Percentiles rank a stretch among this genome's conserved stretches.
phyloP scores from a whole-genome alignment of 2,797 vertebrate species.

The Muscicapa comitata region DNA sequence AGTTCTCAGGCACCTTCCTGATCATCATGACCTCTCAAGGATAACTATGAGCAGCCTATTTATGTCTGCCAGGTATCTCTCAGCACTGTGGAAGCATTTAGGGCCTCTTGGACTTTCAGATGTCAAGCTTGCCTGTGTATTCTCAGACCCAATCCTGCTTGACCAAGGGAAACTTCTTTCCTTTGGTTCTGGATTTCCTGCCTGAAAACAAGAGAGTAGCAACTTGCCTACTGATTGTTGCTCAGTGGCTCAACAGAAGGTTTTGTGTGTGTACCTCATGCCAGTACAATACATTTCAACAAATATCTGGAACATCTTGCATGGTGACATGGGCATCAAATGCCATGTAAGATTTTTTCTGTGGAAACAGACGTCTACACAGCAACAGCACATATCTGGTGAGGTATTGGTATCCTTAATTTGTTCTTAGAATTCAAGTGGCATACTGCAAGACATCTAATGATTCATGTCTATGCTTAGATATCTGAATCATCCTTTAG shows the following conservation, averaged over 20 bases:
- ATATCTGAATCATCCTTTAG: background rate
- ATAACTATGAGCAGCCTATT: background rate
- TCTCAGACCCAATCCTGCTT: background rate
- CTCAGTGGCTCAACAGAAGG: background rate
- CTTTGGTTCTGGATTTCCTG: background rate
- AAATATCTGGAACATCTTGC: fast-evolving
- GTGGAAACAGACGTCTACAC: background rate
- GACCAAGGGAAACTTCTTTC: background rate
- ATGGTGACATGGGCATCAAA: background rate
- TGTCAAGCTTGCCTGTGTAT: no score
- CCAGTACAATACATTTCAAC: background rate
- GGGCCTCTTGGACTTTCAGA: background rate
- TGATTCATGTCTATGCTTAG: background rate
- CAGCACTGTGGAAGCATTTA: fast-evolving
- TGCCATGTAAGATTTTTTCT: background rate
- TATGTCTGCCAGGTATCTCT: background rate
- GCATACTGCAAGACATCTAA: background rate
- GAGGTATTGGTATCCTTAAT: fast-evolving
- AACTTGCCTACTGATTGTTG: background rate
- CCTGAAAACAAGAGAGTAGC: background rate
- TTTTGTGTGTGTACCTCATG: background rate
- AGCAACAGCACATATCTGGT: background rate
- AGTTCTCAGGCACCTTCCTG: background rate
- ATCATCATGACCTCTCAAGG: fast-evolving
- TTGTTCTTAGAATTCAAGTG: background rate